Evolutionary conservation across 2,888 invertebrate species (phyloP), one percentile per base, ranked within the genome.

Genomic region (Luperina testacea): DNA sequence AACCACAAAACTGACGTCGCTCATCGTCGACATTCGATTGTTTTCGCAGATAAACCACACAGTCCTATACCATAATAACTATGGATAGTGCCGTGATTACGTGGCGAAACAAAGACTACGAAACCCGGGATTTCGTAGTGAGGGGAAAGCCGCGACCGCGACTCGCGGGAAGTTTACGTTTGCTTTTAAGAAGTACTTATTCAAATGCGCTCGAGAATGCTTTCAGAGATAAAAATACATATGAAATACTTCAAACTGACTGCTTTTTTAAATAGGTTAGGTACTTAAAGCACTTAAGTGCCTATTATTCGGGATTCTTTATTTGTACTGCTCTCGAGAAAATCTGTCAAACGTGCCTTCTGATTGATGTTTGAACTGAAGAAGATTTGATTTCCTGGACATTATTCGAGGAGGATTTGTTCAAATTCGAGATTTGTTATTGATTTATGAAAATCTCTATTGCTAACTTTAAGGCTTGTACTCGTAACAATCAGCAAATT

Each of bases 321-420:
- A 81, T 71, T 84, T 73, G 45, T 76, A 24, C 45, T 67, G 42
- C 64, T 73, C 53, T 85, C 13, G 4, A 32, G 51, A 57, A 64
- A 74, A 74, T 81, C 73, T 73, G 73, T 72, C 76, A 85, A 85
- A 81, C 67, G 81, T 81, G 85, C 38, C 72, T 71, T 9, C 24
- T 17, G 65, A 67, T 70, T 45, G 63, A 48, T 70, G 69, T 51
- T 65, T 57, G 61, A 48, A 48, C 27, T 51, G 13, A 69, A 70
- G 20, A 65, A n/a, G 38, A 72, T 69, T 70, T 15, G 17, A 48
- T 38, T 7, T 65, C n/a, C 42, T 32, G n/a, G n/a, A 61, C 1
- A 68, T 78, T 45, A 45, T 79, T 70, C 1, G 51, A 32, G 24
- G 27, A 38, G 20, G 24, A 51, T 64, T 79, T 64, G 32, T 69